Conservation (phyloP, 2,113 vertebrate genomes). For the Erythrocercus mccallii region DNA sequence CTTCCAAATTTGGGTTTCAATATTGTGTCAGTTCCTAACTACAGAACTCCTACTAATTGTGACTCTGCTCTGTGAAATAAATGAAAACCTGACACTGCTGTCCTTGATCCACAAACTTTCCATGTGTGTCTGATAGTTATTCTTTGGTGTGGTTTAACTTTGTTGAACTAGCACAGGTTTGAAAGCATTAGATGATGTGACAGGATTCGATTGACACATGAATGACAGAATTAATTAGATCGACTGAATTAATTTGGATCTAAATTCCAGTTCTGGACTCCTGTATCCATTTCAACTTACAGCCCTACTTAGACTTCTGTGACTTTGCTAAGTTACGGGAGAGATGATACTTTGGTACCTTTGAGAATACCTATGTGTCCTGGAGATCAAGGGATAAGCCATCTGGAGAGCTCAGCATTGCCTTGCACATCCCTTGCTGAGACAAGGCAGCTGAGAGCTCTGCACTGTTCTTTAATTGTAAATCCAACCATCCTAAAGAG, state of each 20-base stretch:
- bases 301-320: neutral
- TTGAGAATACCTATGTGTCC: neutral
- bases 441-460: neutral
- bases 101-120: neutral
- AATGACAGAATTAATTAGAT: slow-evolving; percentile 18
- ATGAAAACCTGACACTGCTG: neutral
- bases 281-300: neutral
- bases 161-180: neutral
- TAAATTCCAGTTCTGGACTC: neutral
- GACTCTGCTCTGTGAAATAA: neutral
- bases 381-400: neutral
- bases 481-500: neutral
- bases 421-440: neutral
- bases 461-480: neutral
- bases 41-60: neutral
- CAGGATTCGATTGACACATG: neutral
- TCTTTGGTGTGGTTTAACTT: neutral
- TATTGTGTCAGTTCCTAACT: neutral
- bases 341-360: neutral
- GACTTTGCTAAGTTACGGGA: neutral
- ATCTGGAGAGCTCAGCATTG: neutral
- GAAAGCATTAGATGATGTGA: neutral
- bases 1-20: neutral
- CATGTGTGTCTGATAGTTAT: neutral
- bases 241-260: neutral